Base-by-base conservation (phyloP, 2,797 vertebrate genomes). In the Liasis olivaceus region DNA sequence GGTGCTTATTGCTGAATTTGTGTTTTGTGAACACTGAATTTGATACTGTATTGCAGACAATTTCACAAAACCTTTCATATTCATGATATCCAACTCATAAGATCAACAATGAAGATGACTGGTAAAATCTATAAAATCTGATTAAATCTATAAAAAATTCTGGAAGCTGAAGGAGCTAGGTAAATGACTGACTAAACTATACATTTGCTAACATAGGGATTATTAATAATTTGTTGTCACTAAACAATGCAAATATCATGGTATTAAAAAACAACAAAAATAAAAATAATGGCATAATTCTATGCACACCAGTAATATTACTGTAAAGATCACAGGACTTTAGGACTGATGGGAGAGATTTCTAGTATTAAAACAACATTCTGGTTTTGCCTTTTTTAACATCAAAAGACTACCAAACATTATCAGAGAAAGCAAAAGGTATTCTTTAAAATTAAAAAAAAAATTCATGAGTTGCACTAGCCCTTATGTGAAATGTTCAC, bases 401-500 rank as follows among this genome's bases (percentile, higher is more conserved):
- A 24, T 81, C 36, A 81, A 81, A 64, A 26, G 20, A 47, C 20
- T 63, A 2, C n/a, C 8, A 15, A 28, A 42, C 42, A 4, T 24
- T 47, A 64, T 28, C 22, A 5, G 54, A 20, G 28, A 59, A 22
- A 20, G 58, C 56, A 13, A 31, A 14, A 92, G 47, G 14, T 87
- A 59, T 77, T 54, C 54, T 81, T 86, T 90, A 59, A 58, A 87
- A 90, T 47, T 8, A 42, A 42, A 42, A 42, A 42, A 42, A 42
- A 42, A 42, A 42, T 42, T 42, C 20, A 9, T 22, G n/a, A 59
- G 59, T 54, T 87, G 28, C 42, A 47, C 15, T 56, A 60, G 54
- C 14, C 47, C 14, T 15, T 7, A 36, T 84, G 9, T 64, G 17
- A 90, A 5, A 15, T 4, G 77, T 94, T 96, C 95, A 99, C 99